A percentile compares a stretch with the other conserved stretches of the same genome.
Conservation (phyloP, 2,113 vertebrate genomes). For the Gobio gobio region DNA sequence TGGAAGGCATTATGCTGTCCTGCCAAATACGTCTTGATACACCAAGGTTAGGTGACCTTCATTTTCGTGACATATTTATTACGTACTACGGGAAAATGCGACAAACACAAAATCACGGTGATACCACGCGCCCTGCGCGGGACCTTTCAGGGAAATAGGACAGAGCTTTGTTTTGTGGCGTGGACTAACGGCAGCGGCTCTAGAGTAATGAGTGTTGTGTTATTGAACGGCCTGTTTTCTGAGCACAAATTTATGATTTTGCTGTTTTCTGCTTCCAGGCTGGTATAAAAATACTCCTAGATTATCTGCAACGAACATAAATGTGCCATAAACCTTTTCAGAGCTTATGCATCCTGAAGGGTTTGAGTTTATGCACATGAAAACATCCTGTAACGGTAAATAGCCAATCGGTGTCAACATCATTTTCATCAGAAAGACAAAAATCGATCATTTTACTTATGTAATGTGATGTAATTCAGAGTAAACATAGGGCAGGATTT, state of each 20-base stretch:
- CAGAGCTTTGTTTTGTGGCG: constrained; percentile 19
- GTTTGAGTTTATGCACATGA: not conserved
- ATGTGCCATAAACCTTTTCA: not conserved
- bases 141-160: constrained; percentile 46
- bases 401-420: not conserved
- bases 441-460: not conserved
- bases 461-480: not conserved
- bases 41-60: constrained; percentile 91
- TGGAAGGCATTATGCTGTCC: constrained; percentile 87
- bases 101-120: constrained; percentile 68
- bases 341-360: not conserved
- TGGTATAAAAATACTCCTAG: constrained; percentile 5
- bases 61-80: constrained; percentile 89
- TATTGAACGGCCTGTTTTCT: constrained; percentile 17
- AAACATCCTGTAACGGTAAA: not conserved
- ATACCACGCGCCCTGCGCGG: constrained; percentile 45
- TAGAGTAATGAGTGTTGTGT: constrained; percentile 17
- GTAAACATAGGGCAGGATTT: not conserved
- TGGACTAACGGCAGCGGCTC: not conserved
- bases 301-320: constrained; percentile 22
- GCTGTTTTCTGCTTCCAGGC: not conserved
- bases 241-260: constrained; percentile 11
- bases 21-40: constrained; percentile 87
- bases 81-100: constrained; percentile 83
- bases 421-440: not conserved